A percentile compares a stretch with the other conserved stretches of the same genome.
phyloP scores from a whole-genome alignment of 2,888 invertebrate species.

The Escarpia spicata region DNA sequence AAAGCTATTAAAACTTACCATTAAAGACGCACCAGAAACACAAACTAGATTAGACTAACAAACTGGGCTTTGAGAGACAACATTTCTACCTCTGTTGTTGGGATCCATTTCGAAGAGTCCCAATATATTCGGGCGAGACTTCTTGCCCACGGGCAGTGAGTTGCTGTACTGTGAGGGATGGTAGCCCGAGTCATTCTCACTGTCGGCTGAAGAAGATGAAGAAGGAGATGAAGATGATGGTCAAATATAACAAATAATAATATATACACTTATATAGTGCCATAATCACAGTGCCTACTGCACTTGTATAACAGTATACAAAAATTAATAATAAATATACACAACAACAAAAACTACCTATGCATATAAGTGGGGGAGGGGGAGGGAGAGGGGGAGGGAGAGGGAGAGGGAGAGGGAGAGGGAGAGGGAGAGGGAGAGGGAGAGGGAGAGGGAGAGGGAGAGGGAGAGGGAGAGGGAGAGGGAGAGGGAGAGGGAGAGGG shows the following conservation, averaged over 20 bases:
- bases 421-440: background rate
- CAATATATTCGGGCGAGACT: background rate
- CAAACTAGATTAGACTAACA: background rate
- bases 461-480: background rate
- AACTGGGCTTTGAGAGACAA: background rate
- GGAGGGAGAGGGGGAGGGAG: too few relatives aligned
- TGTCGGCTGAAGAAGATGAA: background rate
- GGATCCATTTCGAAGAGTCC: background rate
- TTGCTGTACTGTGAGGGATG: background rate
- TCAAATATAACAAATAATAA: background rate
- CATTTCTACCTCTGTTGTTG: background rate
- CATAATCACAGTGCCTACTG: too few relatives aligned
- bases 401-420: too few relatives aligned
- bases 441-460: conserved; percentile 24
- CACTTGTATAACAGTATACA: too few relatives aligned
- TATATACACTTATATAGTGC: background rate
- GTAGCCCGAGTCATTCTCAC: background rate
- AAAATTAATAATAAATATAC: too few relatives aligned
- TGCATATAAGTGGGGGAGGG: too few relatives aligned
- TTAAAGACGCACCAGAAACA: too few relatives aligned
- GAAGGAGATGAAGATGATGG: background rate
- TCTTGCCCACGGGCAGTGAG: conserved; percentile 6
- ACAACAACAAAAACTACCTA: too few relatives aligned
- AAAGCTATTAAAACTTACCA: too few relatives aligned
- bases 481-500: background rate